Percentiles rank a stretch among this genome's conserved stretches.
phyloP scores from a whole-genome alignment of 2,797 vertebrate species.

The Pseudochromis fuscus region DNA sequence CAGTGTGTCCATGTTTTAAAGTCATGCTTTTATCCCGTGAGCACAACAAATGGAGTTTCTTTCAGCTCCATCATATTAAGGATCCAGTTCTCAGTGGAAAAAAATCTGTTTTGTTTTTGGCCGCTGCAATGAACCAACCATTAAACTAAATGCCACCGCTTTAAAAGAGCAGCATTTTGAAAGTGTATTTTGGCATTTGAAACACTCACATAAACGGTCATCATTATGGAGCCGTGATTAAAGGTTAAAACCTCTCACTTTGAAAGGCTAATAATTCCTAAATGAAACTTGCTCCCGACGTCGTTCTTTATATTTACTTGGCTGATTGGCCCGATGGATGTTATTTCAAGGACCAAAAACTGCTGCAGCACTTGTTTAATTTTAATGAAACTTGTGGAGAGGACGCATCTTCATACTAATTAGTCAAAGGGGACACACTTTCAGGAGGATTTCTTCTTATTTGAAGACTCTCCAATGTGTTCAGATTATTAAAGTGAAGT shows the following conservation, averaged over 20 bases:
- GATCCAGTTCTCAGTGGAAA: no score
- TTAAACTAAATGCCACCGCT: conserved; percentile 16
- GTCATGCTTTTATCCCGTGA: no score
- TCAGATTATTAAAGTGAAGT: background rate
- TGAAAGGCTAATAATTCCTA: conserved; percentile 33
- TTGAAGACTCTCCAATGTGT: background rate
- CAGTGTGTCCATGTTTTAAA: background rate
- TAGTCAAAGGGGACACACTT: background rate
- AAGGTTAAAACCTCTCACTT: conserved; percentile 35
- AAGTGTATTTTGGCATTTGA: conserved; percentile 37
- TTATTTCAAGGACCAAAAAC: conserved; percentile 6
- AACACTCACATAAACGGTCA: conserved; percentile 24
- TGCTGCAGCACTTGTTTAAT: background rate
- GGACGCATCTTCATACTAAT: conserved; percentile 4
- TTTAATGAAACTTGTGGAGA: conserved; percentile 12
- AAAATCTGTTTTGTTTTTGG: background rate
- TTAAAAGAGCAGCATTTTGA: conserved; percentile 38
- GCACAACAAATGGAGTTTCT: background rate
- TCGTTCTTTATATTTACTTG: conserved; percentile 2
- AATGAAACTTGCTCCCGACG: background rate
- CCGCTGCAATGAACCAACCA: conserved; percentile 4
- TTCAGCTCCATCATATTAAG: background rate
- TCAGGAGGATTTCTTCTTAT: background rate
- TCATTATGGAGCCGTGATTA: conserved; percentile 35
- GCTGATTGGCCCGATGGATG: conserved; percentile 28